Evolutionary conservation across 92 coral and sea anemone species (phyloP).

Genomic region (Umimayanthus kanabou): DNA sequence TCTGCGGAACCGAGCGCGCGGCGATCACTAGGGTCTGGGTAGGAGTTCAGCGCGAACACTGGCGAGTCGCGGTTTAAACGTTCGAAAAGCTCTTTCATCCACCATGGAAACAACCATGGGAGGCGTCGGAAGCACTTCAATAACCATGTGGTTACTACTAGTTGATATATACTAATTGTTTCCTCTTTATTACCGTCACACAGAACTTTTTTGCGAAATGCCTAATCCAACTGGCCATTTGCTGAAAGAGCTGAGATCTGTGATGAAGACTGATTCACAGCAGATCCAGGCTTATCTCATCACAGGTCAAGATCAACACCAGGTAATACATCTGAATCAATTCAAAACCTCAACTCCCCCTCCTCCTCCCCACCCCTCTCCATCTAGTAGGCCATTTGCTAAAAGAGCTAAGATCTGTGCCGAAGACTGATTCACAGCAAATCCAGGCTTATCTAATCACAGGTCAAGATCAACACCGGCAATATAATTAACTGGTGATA

Average conservation of each 20-base stretch:
- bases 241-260: constrained; percentile 1
- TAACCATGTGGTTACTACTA: too few species aligned
- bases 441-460: constrained; percentile 19
- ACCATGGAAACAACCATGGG: too few species aligned
- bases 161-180: not conserved
- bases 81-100: too few species aligned
- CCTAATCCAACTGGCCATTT: constrained; percentile 32
- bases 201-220: not conserved
- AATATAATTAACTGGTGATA: too few species aligned
- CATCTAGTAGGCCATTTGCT: constrained; percentile 3
- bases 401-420: not conserved
- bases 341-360: too few species aligned
- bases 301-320: not conserved
- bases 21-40: too few species aligned
- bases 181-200: not conserved
- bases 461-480: not conserved
- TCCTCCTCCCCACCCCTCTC: too few species aligned
- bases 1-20: too few species aligned
- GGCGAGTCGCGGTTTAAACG: too few species aligned
- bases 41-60: too few species aligned
- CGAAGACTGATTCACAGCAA: not conserved
- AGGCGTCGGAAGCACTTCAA: too few species aligned
- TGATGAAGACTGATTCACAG: constrained; percentile 3
- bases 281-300: constrained; percentile 19
- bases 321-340: too few species aligned